Base-by-base conservation (phyloP, 2,113 vertebrate genomes). In the Phrynosoma blainvillii region DNA sequence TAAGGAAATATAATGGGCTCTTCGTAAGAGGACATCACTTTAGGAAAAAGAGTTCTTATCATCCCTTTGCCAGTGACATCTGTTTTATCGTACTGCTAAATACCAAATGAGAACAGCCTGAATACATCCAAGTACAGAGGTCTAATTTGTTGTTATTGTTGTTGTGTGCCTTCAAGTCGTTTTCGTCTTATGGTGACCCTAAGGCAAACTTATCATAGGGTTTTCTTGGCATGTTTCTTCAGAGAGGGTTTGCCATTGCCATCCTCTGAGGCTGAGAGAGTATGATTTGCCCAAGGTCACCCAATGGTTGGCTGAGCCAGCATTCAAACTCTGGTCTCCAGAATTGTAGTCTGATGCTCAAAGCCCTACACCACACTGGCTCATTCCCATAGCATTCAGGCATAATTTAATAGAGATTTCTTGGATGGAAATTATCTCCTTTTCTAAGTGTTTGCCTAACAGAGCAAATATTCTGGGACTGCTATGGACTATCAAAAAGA, bases 1-100 rank as follows among this genome's bases (percentile, higher is more conserved):
- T 40, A 90, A 88, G 91, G 90, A 92, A 92, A 82, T 90, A 86
- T 83, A 18, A 0, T 27, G 78, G 87, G 88, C 84, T 87, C 81
- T 5, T 30, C 7, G 16, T 10, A 42, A 62, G 25, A 18, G 25
- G 62, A 21, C 52, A 73, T 9, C 13, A 56, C 21, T 79, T 86
- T 52, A 59, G 30, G 16, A 59, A 59, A 25, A 71, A 73, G 32
- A 73, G 9, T 59, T 47, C 71, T 59, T 66, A 73, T 65, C 14
- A 18, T 73, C 66, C 80, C 70, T 73, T 42, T 42, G 40, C 36
- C 12, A 36, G 66, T 74, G 32, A 52, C 68, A 52, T 62, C n/a
- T 40, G 18, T 47, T 87, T 87, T 82, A 74, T 65, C 11, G 7
- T 54, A 47, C 25, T 47, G 18, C 79, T 81, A n/a, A 14, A 42